Evolutionary conservation across 1,140 invertebrate genomes (phyloP).

Genomic region (Panagrolaimus sp.): DNA sequence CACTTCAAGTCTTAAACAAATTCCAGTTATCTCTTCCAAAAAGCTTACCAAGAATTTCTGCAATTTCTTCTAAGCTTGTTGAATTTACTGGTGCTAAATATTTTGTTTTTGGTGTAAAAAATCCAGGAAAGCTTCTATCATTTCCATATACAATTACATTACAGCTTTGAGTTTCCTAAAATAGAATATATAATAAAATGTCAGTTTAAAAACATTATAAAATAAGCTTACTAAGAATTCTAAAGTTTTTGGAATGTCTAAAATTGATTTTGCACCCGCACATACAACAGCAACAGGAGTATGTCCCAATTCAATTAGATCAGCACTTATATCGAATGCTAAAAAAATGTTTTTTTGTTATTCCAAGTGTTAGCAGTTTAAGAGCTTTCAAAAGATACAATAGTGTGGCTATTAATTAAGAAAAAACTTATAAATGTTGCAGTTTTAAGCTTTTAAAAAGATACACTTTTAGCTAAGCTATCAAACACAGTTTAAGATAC

Average conservation of each 20-base stretch:
- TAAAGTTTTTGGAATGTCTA: conserved; percentile 85
- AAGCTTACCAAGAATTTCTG: conserved; percentile 62
- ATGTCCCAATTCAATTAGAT: conserved; percentile 79
- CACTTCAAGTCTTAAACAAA: no score
- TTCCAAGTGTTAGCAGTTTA: conserved; percentile 3
- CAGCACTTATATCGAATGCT: conserved; percentile 84
- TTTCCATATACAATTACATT: conserved; percentile 73
- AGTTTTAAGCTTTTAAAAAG: no score
- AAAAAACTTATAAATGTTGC: no score
- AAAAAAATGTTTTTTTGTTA: conserved; percentile 11
- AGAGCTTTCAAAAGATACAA: no score
- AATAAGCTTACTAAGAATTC: conserved; percentile 72
- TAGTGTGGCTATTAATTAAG: no score
- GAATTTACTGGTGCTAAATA: conserved; percentile 69
- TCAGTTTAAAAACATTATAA: conserved; percentile 17
- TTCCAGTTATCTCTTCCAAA: no score
- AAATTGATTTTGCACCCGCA: conserved; percentile 90
- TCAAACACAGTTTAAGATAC: neutral
- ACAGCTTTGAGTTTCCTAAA: conserved; percentile 85
- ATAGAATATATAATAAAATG: conserved; percentile 1
- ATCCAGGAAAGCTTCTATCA: conserved; percentile 70
- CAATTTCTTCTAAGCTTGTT: conserved; percentile 66
- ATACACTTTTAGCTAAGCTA: no score
- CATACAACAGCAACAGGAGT: conserved; percentile 83
- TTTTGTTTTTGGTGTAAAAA: conserved; percentile 73